Percentiles rank a stretch among this genome's conserved stretches.
Evolutionary conservation across 2,888 invertebrate species (phyloP).

Genomic region (Spisula solida): DNA sequence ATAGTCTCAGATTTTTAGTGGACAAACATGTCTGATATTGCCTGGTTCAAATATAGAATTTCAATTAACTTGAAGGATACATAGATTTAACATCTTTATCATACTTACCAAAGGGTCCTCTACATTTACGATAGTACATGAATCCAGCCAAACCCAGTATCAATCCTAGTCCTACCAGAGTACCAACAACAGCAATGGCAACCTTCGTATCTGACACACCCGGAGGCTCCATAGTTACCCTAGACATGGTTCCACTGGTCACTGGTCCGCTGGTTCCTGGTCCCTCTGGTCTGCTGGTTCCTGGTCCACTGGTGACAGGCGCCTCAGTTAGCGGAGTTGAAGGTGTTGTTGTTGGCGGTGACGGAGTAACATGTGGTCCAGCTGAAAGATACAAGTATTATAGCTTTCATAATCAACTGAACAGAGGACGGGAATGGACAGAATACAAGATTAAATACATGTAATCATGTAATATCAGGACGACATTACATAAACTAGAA

Average conservation of each 20-base stretch:
- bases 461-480: no score
- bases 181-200: conserved; percentile 39
- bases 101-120: neutral
- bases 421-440: neutral
- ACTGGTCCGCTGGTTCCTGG: neutral
- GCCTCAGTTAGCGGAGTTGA: neutral
- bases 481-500: no score
- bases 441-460: no score
- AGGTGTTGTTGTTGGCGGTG: neutral
- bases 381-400: conserved; percentile 11
- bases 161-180: conserved; percentile 21
- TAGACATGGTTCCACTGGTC: neutral
- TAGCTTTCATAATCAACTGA: neutral
- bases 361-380: conserved; percentile 3
- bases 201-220: neutral
- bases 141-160: conserved; percentile 27
- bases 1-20: no score
- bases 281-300: neutral
- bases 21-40: no score
- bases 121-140: conserved; percentile 29
- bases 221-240: neutral
- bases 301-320: neutral
- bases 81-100: no score
- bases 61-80: neutral
- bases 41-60: no score